Evolutionary conservation across 2,797 vertebrate genomes (phyloP), one percentile per base, ranked within the genome.

Genomic region (Poeciliopsis turneri): DNA sequence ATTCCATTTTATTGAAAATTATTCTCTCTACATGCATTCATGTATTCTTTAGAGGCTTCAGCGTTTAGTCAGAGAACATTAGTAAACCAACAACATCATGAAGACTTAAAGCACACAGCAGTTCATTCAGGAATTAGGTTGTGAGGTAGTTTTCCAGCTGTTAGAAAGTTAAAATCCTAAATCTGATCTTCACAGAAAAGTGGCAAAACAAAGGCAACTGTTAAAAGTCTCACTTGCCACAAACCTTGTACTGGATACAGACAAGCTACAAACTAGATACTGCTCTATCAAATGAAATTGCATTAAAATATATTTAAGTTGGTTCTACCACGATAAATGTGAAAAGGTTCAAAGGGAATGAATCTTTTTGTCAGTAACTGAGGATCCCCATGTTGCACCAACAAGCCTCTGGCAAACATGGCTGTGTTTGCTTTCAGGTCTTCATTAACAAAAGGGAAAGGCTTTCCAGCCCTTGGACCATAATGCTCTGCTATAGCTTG

Each of bases 401-500:
- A 77, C 76, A 87, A 86, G 71, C 61, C 75, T 20, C 74, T 86
- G 81, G 78, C 86, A 79, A 74, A 53, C 28, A 45, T n/a, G 68
- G 25, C 45, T 74, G 66, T 75, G 77, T 87, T 90, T 88, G 83
- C 80, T 86, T 89, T 89, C 85, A 86, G 79, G 80, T 87, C 45
- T 82, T 78, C 76, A 82, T 72, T 78, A 80, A 84, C 83, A 77
- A 82, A 78, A 88, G 79, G 78, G 81, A 83, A 79, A 79, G 78
- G 83, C 84, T 85, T 82, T 82, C 79, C 82, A 74, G 78, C 74
- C 81, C 75, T 82, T 89, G 89, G 89, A 89, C 76, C 10, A 47
- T 86, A 81, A 81, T 87, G 77, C 85, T 81, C 71, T 72, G 74
- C 79, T 81, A n/a, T 72, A 33, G 84, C 82, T 87, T 79, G 80